phyloP scores from a whole-genome alignment of 2,888 invertebrate genomes.

The Eumerus sabulonum region DNA sequence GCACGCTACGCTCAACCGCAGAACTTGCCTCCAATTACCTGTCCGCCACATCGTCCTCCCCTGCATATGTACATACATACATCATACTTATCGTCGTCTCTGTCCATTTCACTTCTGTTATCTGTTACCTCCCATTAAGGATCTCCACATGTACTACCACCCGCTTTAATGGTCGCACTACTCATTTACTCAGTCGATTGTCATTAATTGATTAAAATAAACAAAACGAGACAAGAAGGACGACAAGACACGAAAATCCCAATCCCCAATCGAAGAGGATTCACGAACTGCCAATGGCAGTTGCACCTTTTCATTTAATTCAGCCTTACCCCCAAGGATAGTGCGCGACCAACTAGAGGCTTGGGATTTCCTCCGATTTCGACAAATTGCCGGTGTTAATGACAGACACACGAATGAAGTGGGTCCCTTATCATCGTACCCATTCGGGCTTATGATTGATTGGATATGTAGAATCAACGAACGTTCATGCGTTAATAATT shows the following conservation, averaged over 20 bases:
- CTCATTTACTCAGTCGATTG: slow-evolving; percentile 29
- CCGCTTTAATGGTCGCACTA: neutral
- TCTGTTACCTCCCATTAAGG: slow-evolving; percentile 13
- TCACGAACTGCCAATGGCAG: neutral
- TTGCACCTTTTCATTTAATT: too few relatives aligned
- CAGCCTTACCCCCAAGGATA: neutral
- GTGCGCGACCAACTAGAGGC: slow-evolving; percentile 16
- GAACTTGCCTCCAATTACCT: slow-evolving; percentile 37
- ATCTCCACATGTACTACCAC: slow-evolving; percentile 38
- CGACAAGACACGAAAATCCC: slow-evolving; percentile 2
- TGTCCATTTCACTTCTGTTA: slow-evolving; percentile 26
- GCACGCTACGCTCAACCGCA: slow-evolving; percentile 47
- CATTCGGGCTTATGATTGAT: slow-evolving; percentile 27
- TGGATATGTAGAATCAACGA: neutral
- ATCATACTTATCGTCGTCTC: neutral
- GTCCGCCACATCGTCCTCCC: neutral
- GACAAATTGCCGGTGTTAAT: slow-evolving; percentile 39
- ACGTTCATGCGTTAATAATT: neutral
- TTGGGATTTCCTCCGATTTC: slow-evolving; percentile 29
- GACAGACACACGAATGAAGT: neutral
- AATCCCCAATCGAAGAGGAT: neutral
- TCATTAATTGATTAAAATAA: slow-evolving; percentile 44
- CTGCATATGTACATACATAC: neutral
- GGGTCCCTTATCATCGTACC: neutral
- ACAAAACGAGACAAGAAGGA: slow-evolving; percentile 3